These are phyloP conservation scores for Coendou prehensilis DNA, from an alignment of 2,797 vertebrate species.

Conservation along the genomic window DNA sequence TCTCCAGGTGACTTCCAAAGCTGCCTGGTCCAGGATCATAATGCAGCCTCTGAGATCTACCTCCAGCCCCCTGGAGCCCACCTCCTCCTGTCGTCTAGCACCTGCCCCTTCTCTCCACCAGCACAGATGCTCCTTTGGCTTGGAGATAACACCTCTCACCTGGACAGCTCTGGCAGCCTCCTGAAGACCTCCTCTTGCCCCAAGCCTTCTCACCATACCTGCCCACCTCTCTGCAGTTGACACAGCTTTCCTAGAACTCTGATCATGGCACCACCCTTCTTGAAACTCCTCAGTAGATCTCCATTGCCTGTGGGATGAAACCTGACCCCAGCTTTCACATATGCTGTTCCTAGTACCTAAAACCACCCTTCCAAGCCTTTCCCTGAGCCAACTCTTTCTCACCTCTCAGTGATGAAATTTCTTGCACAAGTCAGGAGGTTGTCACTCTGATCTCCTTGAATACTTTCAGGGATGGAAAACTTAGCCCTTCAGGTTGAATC, in stretches of 20 bases:
- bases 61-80: no score
- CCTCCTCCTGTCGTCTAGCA: no score
- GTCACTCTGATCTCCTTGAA: not conserved
- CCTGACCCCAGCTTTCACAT: not conserved
- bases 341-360: not conserved
- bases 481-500: not conserved
- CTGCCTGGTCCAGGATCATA: not conserved
- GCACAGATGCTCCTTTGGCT: not conserved
- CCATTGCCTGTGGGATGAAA: not conserved
- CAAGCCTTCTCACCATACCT: no score
- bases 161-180: not conserved
- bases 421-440: not conserved
- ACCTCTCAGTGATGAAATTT: not conserved
- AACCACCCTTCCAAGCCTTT: not conserved
- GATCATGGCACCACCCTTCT: not conserved
- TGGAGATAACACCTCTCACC: not conserved
- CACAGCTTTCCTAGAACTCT: not conserved
- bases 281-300: not conserved
- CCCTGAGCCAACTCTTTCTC: not conserved
- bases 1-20: not conserved
- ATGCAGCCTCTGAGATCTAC: not conserved
- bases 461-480: rapidly evolving
- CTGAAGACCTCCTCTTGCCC: not conserved
- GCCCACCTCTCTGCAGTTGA: not conserved
- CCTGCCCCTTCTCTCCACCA: not conserved